A percentile compares a stretch with the other conserved stretches of the same genome.
Conservation (phyloP, 2,888 invertebrate genomes). For the Neuroscelio doddi region DNA sequence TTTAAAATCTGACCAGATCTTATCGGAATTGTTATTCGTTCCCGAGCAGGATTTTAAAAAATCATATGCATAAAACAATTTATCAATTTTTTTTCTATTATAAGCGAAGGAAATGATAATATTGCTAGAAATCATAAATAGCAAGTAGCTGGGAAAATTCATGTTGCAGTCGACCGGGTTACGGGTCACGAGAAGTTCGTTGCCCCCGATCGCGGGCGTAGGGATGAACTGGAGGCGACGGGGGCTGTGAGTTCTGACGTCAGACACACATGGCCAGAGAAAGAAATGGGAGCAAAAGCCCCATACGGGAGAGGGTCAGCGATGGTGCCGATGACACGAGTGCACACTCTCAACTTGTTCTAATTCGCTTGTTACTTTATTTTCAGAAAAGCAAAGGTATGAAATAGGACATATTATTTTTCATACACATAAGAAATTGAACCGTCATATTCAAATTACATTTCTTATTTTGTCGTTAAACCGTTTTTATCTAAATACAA, state of each 20-base stretch:
- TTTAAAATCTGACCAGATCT: too few species aligned
- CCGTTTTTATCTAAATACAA: not conserved
- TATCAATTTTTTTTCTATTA: too few species aligned
- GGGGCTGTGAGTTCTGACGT: slow-evolving; percentile 48
- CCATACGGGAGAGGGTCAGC: slow-evolving; percentile 43
- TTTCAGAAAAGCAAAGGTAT: too few species aligned
- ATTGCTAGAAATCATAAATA: slow-evolving; percentile 24
- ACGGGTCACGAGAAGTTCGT: slow-evolving; percentile 66
- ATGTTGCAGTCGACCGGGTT: slow-evolving; percentile 69
- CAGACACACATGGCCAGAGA: slow-evolving; percentile 47
- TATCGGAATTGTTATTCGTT: too few species aligned
- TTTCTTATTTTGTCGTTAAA: too few species aligned
- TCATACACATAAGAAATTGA: too few species aligned
- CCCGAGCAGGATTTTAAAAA: too few species aligned
- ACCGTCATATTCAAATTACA: too few species aligned
- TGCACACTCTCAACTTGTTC: slow-evolving; percentile 37
- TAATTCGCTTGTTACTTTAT: slow-evolving; percentile 24
- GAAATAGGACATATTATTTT: too few species aligned
- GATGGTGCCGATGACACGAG: slow-evolving; percentile 48
- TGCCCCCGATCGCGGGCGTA: slow-evolving; percentile 51
- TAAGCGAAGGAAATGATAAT: slow-evolving; percentile 17
- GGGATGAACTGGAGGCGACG: slow-evolving; percentile 46
- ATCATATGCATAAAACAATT: too few species aligned
- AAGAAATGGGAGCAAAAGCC: slow-evolving; percentile 48
- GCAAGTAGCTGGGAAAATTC: slow-evolving; percentile 54